phyloP scores from a whole-genome alignment of 1,140 invertebrate species.

The Psilanteris sp. region DNA sequence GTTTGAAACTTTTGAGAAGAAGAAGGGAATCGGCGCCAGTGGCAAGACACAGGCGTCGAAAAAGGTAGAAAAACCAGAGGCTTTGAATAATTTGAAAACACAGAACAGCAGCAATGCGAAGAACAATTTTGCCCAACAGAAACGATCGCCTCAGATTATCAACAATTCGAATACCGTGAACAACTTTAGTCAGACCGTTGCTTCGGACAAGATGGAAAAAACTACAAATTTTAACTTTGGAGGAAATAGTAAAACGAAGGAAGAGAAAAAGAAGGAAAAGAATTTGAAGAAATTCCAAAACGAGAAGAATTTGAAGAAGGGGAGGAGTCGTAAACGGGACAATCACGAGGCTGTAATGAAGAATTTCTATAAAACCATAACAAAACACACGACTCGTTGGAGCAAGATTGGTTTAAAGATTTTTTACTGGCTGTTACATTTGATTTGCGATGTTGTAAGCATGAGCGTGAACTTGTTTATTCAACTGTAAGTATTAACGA shows the following conservation, averaged over 20 bases:
- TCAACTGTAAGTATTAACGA: conserved; percentile 88
- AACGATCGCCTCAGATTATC: conserved; percentile 76
- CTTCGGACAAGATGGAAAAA: conserved; percentile 73
- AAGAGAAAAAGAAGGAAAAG: conserved; percentile 79
- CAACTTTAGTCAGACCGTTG: conserved; percentile 70
- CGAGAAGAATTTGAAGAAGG: conserved; percentile 76
- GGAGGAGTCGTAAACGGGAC: conserved; percentile 74
- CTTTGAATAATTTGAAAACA: conserved; percentile 71
- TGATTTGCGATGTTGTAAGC: conserved; percentile 88
- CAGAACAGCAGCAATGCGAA: conserved; percentile 66
- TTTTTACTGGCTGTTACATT: conserved; percentile 87
- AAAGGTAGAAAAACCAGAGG: conserved; percentile 66
- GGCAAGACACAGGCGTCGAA: conserved; percentile 57
- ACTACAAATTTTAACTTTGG: conserved; percentile 76
- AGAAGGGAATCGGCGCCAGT: conserved; percentile 50
- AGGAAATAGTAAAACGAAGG: conserved; percentile 76
- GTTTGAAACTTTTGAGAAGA: conserved; percentile 76
- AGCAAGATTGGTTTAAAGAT: conserved; percentile 84
- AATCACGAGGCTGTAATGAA: conserved; percentile 73
- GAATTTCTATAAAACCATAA: conserved; percentile 79
- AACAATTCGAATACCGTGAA: conserved; percentile 77
- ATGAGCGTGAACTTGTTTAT: conserved; percentile 87
- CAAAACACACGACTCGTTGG: conserved; percentile 83
- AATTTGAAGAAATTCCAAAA: conserved; percentile 74
- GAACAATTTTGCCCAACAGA: conserved; percentile 66